Evolutionary conservation across 2,888 invertebrate species (phyloP).

Genomic region (Spisula solida): DNA sequence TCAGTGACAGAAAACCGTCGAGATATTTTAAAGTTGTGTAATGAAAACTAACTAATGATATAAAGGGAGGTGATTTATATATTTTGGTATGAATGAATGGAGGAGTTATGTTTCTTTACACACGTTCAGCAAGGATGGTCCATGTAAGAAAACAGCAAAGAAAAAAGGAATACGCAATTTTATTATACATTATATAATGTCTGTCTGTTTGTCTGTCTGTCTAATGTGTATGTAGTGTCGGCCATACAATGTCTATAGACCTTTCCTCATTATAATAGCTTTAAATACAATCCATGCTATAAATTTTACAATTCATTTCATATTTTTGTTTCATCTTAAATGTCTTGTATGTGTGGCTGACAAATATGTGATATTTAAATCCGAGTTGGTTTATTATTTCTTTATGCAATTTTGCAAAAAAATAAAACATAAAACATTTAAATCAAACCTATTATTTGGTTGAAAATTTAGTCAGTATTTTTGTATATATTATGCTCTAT

Average conservation of each 20-base stretch:
- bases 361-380: not conserved
- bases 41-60: not conserved
- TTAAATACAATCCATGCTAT: not conserved
- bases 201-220: not conserved
- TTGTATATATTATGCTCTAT: conserved; percentile 15
- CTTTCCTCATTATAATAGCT: not conserved
- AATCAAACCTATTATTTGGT: not conserved
- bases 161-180: conserved; percentile 17
- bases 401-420: not conserved
- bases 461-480: conserved; percentile 15
- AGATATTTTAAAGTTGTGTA: not conserved
- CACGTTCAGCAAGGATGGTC: not conserved
- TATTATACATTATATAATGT: not conserved
- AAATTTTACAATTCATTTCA: not conserved
- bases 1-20: not conserved
- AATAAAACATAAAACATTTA: not conserved
- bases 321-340: not conserved
- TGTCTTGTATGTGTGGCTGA: not conserved
- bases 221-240: not conserved
- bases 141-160: not conserved
- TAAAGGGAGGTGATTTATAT: not conserved
- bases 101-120: not conserved
- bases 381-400: not conserved
- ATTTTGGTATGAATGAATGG: not conserved
- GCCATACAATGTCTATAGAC: not conserved